phyloP scores from a whole-genome alignment of 2,888 invertebrate species.

The Nemotelus pantherinus region DNA sequence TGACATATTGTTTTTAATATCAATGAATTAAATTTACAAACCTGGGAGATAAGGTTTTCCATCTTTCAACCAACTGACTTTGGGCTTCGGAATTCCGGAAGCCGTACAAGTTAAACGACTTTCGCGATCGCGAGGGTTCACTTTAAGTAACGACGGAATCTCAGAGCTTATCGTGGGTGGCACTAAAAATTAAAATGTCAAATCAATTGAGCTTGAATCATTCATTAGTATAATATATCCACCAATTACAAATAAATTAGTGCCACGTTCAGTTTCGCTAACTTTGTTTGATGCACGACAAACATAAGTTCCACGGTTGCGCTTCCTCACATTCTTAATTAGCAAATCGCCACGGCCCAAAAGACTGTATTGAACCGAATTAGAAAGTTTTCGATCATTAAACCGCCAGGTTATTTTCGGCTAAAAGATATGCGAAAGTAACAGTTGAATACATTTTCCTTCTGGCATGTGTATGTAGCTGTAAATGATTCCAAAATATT shows the following conservation, averaged over 20 bases:
- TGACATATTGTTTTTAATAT: neutral
- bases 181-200: conserved; percentile 59
- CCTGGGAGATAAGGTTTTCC: conserved; percentile 45
- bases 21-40: conserved; percentile 15
- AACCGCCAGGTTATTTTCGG: conserved; percentile 70
- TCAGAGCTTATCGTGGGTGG: conserved; percentile 65
- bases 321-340: conserved; percentile 63
- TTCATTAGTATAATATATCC: conserved; percentile 47
- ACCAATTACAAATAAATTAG: conserved; percentile 65
- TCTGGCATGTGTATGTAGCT: neutral
- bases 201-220: neutral
- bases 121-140: conserved; percentile 54
- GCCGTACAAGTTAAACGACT: conserved; percentile 65
- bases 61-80: conserved; percentile 67
- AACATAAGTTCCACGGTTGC: conserved; percentile 68
- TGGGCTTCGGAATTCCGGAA: conserved; percentile 68
- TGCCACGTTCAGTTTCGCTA: conserved; percentile 65
- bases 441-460: conserved; percentile 1
- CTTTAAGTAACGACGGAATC: conserved; percentile 63
- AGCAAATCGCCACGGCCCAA: conserved; percentile 56
- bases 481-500: neutral
- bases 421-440: conserved; percentile 48
- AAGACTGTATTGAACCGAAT: neutral
- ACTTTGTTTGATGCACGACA: conserved; percentile 70
- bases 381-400: conserved; percentile 58